These are phyloP conservation scores for Antennarius striatus DNA, from an alignment of 2,113 vertebrate genomes.

Conservation along the genomic window DNA sequence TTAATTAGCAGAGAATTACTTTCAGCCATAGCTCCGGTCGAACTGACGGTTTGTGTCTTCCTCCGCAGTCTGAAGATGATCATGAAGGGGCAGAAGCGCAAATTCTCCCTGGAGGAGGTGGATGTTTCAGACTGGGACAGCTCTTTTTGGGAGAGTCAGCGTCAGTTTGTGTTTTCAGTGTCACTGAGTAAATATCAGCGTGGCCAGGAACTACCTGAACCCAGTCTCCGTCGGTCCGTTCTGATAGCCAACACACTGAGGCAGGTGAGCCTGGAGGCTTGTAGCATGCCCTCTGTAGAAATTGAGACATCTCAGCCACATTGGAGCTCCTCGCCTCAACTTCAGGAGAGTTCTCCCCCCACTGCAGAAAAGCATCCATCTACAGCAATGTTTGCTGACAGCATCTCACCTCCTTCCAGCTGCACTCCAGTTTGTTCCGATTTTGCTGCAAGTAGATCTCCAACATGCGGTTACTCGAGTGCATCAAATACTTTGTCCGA, in stretches of 20 bases:
- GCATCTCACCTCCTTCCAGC: neutral
- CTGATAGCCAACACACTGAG: conserved; percentile 86
- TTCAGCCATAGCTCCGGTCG: neutral
- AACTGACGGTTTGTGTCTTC: neutral
- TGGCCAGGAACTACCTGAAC: conserved; percentile 74
- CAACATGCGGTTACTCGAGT: neutral
- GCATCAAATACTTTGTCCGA: conserved; percentile 4
- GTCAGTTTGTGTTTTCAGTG: conserved; percentile 83
- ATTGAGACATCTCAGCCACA: neutral
- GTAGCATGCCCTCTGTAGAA: neutral
- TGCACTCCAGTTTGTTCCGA: conserved; percentile 1
- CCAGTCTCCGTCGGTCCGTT: conserved; percentile 80
- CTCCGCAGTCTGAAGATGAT: conserved; percentile 75
- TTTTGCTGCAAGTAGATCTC: neutral
- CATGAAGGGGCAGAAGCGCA: conserved; percentile 81
- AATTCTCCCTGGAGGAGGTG: conserved; percentile 55
- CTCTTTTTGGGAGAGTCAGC: conserved; percentile 69
- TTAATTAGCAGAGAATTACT: too few relatives aligned
- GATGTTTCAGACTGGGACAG: conserved; percentile 54
- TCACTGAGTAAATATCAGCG: conserved; percentile 83
- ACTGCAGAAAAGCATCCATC: conserved; percentile 1
- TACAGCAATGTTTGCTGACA: neutral
- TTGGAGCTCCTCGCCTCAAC: conserved; percentile 1
- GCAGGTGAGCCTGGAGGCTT: conserved; percentile 65
- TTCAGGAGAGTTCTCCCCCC: neutral